phyloP scores from a whole-genome alignment of 2,113 vertebrate genomes.

The Bubo blakistoni region DNA sequence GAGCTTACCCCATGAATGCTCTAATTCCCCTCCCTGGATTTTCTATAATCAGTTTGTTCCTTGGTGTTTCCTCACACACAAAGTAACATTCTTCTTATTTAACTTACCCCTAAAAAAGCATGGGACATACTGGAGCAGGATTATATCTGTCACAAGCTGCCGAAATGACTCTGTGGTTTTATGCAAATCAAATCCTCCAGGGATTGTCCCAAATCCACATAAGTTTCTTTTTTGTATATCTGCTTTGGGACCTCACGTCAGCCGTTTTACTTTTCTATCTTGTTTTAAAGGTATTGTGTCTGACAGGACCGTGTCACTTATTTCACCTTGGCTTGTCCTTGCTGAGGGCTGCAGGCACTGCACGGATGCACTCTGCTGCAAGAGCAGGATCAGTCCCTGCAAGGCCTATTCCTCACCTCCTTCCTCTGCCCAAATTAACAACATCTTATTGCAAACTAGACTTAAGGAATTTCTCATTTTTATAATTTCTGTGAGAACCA shows the following conservation, averaged over 20 bases:
- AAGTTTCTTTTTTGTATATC: not conserved
- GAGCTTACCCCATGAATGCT: slow-evolving; percentile 33
- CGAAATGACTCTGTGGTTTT: slow-evolving; percentile 9
- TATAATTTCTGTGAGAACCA: not conserved
- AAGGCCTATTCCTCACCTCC: not conserved
- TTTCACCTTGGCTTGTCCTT: not conserved
- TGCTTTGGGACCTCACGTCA: not conserved
- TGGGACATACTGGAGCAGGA: not conserved
- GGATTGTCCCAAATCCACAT: slow-evolving; percentile 20
- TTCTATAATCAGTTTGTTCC: slow-evolving; percentile 43
- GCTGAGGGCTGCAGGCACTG: not conserved
- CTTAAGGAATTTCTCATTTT: not conserved
- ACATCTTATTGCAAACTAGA: not conserved
- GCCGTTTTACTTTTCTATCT: not conserved
- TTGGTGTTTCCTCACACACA: slow-evolving; percentile 15
- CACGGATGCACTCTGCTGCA: fast-evolving
- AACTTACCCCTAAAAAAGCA: not conserved
- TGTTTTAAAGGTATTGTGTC: not conserved
- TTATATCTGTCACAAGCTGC: slow-evolving; percentile 33
- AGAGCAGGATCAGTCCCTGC: not conserved
- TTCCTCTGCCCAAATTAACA: not conserved
- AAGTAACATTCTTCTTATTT: slow-evolving; percentile 9
- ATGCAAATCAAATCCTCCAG: slow-evolving; percentile 9
- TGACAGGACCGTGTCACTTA: not conserved
- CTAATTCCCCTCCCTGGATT: slow-evolving; percentile 48